A percentile compares a stretch with the other conserved stretches of the same genome.
Evolutionary conservation across 1,140 invertebrate genomes (phyloP).

Genomic region (Phortica variegata): DNA sequence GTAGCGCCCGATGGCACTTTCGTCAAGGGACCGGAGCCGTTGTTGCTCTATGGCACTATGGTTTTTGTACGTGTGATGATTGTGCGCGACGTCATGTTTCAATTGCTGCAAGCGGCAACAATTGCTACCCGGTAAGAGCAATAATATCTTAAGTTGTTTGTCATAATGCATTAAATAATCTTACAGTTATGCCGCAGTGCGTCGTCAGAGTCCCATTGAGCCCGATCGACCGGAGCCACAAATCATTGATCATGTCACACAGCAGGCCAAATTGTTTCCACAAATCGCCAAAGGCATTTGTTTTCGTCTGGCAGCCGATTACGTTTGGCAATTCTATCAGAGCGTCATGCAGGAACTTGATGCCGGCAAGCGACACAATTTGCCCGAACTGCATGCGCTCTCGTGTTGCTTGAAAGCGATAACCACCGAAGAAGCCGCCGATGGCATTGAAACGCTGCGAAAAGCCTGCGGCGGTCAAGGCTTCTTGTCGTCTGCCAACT

Average conservation of each 20-base stretch:
- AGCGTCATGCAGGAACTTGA: constrained; percentile 74
- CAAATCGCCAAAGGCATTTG: constrained; percentile 76
- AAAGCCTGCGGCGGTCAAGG: constrained; percentile 92
- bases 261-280: constrained; percentile 88
- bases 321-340: constrained; percentile 80
- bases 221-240: constrained; percentile 75
- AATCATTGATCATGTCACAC: constrained; percentile 89
- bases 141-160: not conserved
- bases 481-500: constrained; percentile 80
- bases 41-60: constrained; percentile 92
- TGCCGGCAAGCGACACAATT: constrained; percentile 69
- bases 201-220: constrained; percentile 82
- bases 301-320: constrained; percentile 70
- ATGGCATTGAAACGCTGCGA: constrained; percentile 74
- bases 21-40: constrained; percentile 76
- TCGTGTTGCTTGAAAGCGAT: constrained; percentile 89
- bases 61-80: constrained; percentile 86
- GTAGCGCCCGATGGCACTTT: constrained; percentile 85
- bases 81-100: constrained; percentile 68
- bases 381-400: constrained; percentile 88
- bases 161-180: too few species aligned
- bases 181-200: constrained; percentile 79
- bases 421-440: constrained; percentile 69
- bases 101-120: constrained; percentile 78
- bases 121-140: constrained; percentile 66